These are phyloP conservation scores for Leptinotarsa lineolata DNA, from an alignment of 1,140 invertebrate genomes.

Conservation along the genomic window DNA sequence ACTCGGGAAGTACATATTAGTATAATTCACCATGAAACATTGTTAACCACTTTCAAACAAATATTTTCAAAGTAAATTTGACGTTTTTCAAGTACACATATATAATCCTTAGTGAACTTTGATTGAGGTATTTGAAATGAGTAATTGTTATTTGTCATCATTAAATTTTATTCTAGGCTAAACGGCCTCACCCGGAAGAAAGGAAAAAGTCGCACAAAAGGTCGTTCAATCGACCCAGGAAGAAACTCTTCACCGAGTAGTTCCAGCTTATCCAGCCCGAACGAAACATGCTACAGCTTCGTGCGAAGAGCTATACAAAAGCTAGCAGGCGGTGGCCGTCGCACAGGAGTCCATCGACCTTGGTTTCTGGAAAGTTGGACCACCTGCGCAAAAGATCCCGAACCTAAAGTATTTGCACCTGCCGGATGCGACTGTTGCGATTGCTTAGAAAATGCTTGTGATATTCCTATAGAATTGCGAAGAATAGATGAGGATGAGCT, in stretches of 20 bases:
- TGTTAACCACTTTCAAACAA: no score
- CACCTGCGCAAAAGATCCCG: conserved; percentile 62
- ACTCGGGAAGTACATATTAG: no score
- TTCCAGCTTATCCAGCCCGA: conserved; percentile 85
- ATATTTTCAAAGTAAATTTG: no score
- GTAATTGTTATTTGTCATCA: no score
- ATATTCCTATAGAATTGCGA: conserved; percentile 87
- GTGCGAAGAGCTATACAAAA: conserved; percentile 87
- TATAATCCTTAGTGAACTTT: no score
- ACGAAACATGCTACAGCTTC: conserved; percentile 93
- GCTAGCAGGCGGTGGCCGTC: conserved; percentile 73
- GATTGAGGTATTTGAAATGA: no score
- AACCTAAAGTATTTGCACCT: conserved; percentile 59
- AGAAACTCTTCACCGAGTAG: conserved; percentile 72
- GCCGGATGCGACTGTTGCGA: conserved; percentile 65
- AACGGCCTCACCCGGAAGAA: conserved; percentile 35
- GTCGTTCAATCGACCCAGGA: conserved; percentile 64
- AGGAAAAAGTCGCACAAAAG: conserved; percentile 56
- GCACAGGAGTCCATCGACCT: conserved; percentile 62
- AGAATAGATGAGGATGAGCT: conserved; percentile 75
- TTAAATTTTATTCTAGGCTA: conserved; percentile 17
- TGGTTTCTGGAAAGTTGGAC: conserved; percentile 84
- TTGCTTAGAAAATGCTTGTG: conserved; percentile 69
- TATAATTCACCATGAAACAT: no score
- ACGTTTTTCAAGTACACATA: no score